phyloP scores from a whole-genome alignment of 2,113 vertebrate genomes.

The Eurypyga helias region DNA sequence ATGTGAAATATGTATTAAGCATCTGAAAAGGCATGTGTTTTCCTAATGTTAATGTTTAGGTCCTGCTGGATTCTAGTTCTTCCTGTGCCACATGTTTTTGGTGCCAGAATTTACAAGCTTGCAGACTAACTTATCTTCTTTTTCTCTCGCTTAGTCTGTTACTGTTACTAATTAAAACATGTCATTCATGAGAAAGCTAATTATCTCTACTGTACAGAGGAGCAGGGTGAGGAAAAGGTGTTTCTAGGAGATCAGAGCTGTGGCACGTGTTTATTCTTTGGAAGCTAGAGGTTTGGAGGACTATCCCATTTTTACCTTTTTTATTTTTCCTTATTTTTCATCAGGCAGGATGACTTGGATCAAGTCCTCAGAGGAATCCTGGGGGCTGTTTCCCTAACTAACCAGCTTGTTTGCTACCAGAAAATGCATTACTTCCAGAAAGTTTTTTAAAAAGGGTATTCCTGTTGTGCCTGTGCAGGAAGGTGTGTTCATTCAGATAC shows the following conservation, averaged over 20 bases:
- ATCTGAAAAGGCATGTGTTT: constrained; percentile 5
- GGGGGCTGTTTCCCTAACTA: not conserved
- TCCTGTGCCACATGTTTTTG: not conserved
- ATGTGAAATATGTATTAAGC: constrained; percentile 18
- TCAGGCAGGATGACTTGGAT: not conserved
- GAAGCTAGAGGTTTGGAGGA: not conserved
- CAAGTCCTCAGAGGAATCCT: not conserved
- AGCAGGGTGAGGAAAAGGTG: not conserved
- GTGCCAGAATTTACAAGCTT: not conserved
- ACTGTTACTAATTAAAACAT: constrained; percentile 2
- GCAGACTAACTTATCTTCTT: not conserved
- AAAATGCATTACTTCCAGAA: not conserved
- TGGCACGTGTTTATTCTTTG: not conserved
- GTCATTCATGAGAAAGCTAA: not conserved
- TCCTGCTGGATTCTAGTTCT: not conserved
- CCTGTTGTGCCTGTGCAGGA: not conserved
- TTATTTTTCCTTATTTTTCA: not conserved
- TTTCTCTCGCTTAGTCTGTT: not conserved
- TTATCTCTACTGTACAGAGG: not conserved
- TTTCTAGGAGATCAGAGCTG: not conserved
- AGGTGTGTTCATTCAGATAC: not conserved
- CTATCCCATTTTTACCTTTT: not conserved
- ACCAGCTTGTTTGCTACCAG: not conserved
- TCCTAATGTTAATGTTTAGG: not conserved
- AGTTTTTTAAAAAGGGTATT: not conserved